Base-by-base conservation (phyloP, 2,888 invertebrate species). In the Lysandra bellargus region DNA sequence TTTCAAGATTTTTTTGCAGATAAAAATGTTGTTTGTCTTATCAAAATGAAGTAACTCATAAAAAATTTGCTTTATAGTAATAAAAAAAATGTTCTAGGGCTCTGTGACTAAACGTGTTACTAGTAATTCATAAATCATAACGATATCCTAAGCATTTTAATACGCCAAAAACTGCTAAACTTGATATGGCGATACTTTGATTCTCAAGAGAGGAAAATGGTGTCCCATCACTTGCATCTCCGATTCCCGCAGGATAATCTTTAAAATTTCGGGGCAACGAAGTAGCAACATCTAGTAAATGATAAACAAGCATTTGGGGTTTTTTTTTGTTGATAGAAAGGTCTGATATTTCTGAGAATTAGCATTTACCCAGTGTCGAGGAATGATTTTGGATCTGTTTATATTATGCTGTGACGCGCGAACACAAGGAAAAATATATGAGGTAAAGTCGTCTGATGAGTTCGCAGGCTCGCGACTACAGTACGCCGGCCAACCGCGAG, bases 401-500 rank as follows among this genome's bases (percentile, higher is more conserved):
- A 69, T 69, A 3, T 30, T 64, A 64, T 64, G 69, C 69, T 33
- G 33, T 69, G 69, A 69, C 69, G 33, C 33, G 69, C 37, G 69
- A 69, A 33, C 33, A 69, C 69, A 69, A 69, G 69, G 69, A 69
- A 69, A 37, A 33, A 37, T 12, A 9, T 37, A 69, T 37, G 6
- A 69, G 14, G 69, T 33, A 69, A 69, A 37, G 69, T 37, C 4
- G 69, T 69, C 69, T 33, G 69, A 69, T 69, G 33, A 69, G 69
- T 69, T 69, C 69, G 33, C 33, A 37, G 69, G 33, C 33, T 37
- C 69, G 33, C 69, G 69, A 37, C 33, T 17, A 69, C 69, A 69
- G 69, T 69, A 37, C 69, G 69, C 30, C 69, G 69, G 69, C 69
- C 33, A 69, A 30, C 69, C 69, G 69, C 69, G 69, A 69, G 69